Evolutionary conservation across 2,888 invertebrate species (phyloP).

Genomic region (Xanthia togata): DNA sequence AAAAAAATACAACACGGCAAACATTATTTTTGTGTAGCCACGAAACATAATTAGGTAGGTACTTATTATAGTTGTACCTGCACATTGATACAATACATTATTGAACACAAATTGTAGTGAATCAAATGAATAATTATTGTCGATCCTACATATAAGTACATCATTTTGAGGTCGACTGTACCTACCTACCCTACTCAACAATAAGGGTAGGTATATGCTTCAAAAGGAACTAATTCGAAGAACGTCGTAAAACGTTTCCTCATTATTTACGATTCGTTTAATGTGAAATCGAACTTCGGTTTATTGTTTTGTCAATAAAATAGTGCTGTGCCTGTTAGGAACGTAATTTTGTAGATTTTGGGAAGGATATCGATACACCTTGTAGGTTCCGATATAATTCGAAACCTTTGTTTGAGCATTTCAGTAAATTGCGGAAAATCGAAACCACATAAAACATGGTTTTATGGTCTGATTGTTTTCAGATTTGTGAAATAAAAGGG

Average conservation of each 20-base stretch:
- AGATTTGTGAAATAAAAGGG: too few species aligned
- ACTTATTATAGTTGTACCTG: neutral
- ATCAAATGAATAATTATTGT: neutral
- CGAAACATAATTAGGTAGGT: neutral
- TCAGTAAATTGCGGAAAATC: neutral
- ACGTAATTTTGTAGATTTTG: conserved; percentile 23
- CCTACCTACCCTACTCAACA: neutral
- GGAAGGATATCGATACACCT: conserved; percentile 1
- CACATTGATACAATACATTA: neutral
- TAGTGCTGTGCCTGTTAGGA: conserved; percentile 25
- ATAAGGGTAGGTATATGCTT: neutral
- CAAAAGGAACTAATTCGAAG: conserved; percentile 21
- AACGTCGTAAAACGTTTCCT: conserved; percentile 33
- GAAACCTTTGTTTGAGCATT: neutral
- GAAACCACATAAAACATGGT: too few species aligned
- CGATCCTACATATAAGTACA: too few species aligned
- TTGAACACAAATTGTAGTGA: neutral
- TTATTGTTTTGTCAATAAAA: conserved; percentile 45
- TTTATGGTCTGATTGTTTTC: too few species aligned
- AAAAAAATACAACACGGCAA: too few species aligned
- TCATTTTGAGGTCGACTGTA: neutral
- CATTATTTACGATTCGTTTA: conserved; percentile 49
- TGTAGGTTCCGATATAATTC: neutral
- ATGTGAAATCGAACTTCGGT: conserved; percentile 39
- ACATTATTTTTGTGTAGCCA: neutral